phyloP scores from a whole-genome alignment of 2,888 invertebrate species.

The Brachycybe producta region DNA sequence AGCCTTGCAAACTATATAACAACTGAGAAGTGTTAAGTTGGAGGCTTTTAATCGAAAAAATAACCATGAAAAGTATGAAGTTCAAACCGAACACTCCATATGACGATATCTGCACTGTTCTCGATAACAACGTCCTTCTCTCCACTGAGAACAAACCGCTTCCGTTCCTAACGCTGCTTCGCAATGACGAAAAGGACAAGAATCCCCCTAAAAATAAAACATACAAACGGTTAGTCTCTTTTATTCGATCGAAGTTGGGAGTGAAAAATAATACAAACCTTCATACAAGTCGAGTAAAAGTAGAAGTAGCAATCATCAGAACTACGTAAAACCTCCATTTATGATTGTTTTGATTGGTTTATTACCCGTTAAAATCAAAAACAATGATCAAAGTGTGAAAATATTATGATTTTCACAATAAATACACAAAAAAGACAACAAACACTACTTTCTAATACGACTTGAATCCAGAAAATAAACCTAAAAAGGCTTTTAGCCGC shows the following conservation, averaged over 20 bases:
- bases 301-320: constrained; percentile 66
- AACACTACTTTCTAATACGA: too few relatives aligned
- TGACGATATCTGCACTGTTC: constrained; percentile 68
- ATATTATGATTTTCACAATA: too few relatives aligned
- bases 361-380: too few relatives aligned
- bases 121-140: constrained; percentile 63
- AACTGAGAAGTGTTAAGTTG: too few relatives aligned
- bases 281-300: constrained; percentile 72
- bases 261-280: constrained; percentile 43
- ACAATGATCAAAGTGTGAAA: too few relatives aligned
- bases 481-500: too few relatives aligned
- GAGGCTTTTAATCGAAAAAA: not conserved
- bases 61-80: not conserved
- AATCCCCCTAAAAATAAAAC: constrained; percentile 49
- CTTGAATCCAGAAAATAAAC: too few relatives aligned
- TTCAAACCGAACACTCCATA: constrained; percentile 60
- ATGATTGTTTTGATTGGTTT: too few relatives aligned
- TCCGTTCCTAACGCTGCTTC: constrained; percentile 69
- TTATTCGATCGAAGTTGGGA: not conserved
- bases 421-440: too few relatives aligned
- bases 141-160: constrained; percentile 67
- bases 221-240: not conserved
- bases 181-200: constrained; percentile 71
- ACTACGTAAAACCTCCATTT: too few relatives aligned
- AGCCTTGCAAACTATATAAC: too few relatives aligned